Evolutionary conservation across 2,113 vertebrate species (phyloP).

Genomic region (Sterna hirundo): DNA sequence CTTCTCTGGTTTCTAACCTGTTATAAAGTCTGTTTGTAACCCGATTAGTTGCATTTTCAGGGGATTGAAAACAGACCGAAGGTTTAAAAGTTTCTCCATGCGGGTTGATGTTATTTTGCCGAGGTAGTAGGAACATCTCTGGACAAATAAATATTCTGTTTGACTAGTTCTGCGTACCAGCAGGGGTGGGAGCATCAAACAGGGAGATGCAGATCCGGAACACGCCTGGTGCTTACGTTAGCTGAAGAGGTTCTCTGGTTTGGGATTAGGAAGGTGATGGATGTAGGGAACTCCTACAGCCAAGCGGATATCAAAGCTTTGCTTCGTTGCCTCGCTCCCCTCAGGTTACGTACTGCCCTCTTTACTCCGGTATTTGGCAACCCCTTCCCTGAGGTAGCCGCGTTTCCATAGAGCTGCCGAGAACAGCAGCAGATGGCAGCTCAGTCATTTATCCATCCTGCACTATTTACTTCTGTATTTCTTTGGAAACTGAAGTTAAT

Average conservation of each 20-base stretch:
- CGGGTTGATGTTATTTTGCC: not conserved
- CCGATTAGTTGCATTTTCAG: not conserved
- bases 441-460: not conserved
- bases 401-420: not conserved
- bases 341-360: not conserved
- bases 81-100: not conserved
- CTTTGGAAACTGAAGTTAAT: conserved; percentile 13
- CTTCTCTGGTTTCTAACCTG: not conserved
- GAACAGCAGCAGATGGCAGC: conserved; percentile 10
- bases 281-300: not conserved
- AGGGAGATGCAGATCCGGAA: not conserved
- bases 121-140: not conserved
- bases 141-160: not conserved
- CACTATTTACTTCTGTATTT: not conserved
- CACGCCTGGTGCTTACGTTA: fast-evolving
- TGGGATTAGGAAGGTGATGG: not conserved
- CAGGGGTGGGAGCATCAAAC: not conserved
- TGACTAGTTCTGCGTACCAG: not conserved
- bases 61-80: not conserved
- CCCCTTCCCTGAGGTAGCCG: not conserved
- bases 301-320: not conserved
- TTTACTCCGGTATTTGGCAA: not conserved
- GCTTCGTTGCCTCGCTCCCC: not conserved
- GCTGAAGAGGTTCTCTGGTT: not conserved
- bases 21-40: not conserved